A percentile compares a stretch with the other conserved stretches of the same genome.
Conservation (phyloP, 2,888 invertebrate genomes). For the Lampropteryx suffumata region DNA sequence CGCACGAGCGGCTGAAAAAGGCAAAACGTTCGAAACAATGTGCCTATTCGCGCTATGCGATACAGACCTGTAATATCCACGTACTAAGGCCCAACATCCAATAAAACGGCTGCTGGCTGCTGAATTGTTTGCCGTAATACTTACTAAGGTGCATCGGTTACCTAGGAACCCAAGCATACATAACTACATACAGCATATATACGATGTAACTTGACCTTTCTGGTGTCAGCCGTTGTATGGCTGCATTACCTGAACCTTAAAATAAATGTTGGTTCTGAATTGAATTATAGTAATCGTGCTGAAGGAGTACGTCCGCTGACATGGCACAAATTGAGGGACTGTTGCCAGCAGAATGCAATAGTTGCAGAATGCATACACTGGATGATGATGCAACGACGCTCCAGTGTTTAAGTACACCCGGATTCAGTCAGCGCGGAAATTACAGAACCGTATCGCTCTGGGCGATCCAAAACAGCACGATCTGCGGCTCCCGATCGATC, state of each 20-base stretch:
- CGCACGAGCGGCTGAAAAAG: slow-evolving; percentile 48
- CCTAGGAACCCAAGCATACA: too few relatives aligned
- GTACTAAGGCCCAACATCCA: slow-evolving; percentile 9
- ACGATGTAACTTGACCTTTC: too few relatives aligned
- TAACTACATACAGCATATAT: too few relatives aligned
- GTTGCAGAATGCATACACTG: too few relatives aligned
- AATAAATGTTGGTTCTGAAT: too few relatives aligned
- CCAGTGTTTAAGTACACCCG: neutral
- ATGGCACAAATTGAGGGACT: too few relatives aligned
- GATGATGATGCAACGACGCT: neutral
- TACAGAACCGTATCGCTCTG: slow-evolving; percentile 6
- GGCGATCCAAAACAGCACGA: slow-evolving; percentile 52
- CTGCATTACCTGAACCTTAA: too few relatives aligned
- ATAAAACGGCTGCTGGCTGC: slow-evolving; percentile 1
- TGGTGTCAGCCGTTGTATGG: too few relatives aligned
- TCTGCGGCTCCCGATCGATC: slow-evolving; percentile 60
- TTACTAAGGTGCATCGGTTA: too few relatives aligned
- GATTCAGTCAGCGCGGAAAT: slow-evolving; percentile 2
- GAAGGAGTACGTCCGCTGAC: too few relatives aligned
- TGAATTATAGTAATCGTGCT: too few relatives aligned
- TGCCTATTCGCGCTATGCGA: slow-evolving; percentile 10
- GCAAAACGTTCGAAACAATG: slow-evolving; percentile 49
- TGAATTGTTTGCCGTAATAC: slow-evolving; percentile 8
- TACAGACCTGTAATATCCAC: slow-evolving; percentile 20
- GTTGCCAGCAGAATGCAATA: too few relatives aligned